Evolutionary conservation across 1,140 invertebrate species (phyloP).

Genomic region (Philopotamus ludificatus): DNA sequence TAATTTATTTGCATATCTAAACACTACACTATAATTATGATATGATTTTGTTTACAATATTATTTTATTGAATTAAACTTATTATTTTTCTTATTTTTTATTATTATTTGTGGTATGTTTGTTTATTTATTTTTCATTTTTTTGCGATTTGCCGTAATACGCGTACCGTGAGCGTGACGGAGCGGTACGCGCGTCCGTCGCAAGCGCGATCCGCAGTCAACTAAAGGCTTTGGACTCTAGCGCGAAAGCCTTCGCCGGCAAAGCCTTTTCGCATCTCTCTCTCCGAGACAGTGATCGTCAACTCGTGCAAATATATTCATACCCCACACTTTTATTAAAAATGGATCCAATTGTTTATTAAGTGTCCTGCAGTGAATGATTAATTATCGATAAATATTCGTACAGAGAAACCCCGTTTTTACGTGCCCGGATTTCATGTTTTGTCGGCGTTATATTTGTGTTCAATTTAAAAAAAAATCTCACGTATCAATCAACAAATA

Average conservation of each 20-base stretch:
- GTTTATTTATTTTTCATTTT: constrained; percentile 1
- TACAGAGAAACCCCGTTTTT: too few species aligned
- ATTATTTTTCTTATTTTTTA: too few species aligned
- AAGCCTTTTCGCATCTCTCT: constrained; percentile 6
- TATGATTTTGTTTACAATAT: too few species aligned
- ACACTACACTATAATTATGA: too few species aligned
- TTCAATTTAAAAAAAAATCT: too few species aligned
- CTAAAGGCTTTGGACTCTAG: constrained; percentile 12
- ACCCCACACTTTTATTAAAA: too few species aligned
- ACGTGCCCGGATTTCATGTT: too few species aligned
- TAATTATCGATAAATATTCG: neutral
- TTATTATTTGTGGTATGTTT: too few species aligned
- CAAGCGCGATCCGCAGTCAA: constrained; percentile 24
- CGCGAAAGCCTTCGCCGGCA: constrained; percentile 13
- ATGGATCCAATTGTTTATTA: neutral
- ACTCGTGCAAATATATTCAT: neutral
- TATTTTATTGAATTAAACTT: too few species aligned
- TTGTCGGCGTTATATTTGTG: too few species aligned
- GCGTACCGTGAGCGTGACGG: neutral
- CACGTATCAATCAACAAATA: too few species aligned
- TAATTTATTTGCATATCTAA: too few species aligned
- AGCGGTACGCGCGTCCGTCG: constrained; percentile 11
- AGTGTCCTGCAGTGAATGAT: neutral
- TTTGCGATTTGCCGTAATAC: neutral
- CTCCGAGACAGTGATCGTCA: constrained; percentile 2